Evolutionary conservation across 2,888 invertebrate genomes (phyloP).

Genomic region (Pseudococcus jackbeardsleyi): DNA sequence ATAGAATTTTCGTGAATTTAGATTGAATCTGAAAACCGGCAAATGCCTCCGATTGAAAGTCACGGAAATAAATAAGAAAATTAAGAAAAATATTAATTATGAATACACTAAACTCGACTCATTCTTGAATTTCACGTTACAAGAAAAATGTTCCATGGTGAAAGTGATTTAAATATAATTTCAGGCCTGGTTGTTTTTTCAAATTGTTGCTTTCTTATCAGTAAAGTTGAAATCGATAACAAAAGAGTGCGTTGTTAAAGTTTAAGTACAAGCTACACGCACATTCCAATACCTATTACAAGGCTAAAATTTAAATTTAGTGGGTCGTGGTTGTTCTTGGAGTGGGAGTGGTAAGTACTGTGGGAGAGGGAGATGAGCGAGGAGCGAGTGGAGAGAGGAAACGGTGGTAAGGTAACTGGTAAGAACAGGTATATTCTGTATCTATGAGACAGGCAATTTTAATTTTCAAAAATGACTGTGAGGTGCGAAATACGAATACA

Average conservation of each 20-base stretch:
- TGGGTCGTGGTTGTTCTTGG: too few relatives aligned
- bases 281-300: too few relatives aligned
- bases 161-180: neutral
- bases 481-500: too few relatives aligned
- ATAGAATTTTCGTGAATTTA: conserved; percentile 7
- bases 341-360: too few relatives aligned
- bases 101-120: conserved; percentile 37
- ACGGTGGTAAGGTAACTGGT: too few relatives aligned
- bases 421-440: too few relatives aligned
- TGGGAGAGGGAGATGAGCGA: too few relatives aligned
- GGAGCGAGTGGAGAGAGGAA: too few relatives aligned
- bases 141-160: conserved; percentile 24
- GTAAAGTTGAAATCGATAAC: neutral
- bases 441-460: too few relatives aligned
- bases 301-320: too few relatives aligned
- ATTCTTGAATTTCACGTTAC: conserved; percentile 45
- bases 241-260: neutral
- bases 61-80: neutral
- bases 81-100: conserved; percentile 9
- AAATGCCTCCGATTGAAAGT: neutral
- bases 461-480: too few relatives aligned
- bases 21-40: neutral
- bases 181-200: neutral
- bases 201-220: neutral
- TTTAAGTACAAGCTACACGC: too few relatives aligned